Base-by-base conservation (phyloP, 2,113 vertebrate species). In the Vicugna pacos region DNA sequence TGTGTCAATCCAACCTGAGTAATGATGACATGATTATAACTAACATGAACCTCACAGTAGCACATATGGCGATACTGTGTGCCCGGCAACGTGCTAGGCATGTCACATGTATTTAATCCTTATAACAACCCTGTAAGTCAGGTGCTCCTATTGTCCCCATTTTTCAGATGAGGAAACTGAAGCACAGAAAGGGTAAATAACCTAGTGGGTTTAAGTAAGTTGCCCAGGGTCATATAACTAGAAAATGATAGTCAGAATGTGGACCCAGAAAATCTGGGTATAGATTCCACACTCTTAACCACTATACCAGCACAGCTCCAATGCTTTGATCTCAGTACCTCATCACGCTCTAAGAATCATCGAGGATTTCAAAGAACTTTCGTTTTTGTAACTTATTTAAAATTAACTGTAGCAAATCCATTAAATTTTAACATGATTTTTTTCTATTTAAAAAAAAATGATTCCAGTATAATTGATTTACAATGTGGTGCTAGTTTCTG, bases 31-130 rank as follows among this genome's bases (percentile, higher is more conserved):
- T 22, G 28, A 58, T 87, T 26, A 48, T 52, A 92, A 30, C 7
- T 42, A 26, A 28, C 30, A 48, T 22, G 28, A n/a, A 32, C 48
- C 35, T 56, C 46, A 60, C 8, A 69, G 28, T 32, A 62, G 54
- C 26, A 81, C 0, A 8, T 8, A 8, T 0, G 32, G 32, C 6
- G 19, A 35, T 28, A 8, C 6, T 30, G 32, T 50, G 8, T 42
- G 32, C 22, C 8, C 69, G 88, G 30, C 20, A 89, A 69, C 32
- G 76, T 30, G 10, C 14, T 8, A 64, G 11, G 6, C 24, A 50
- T 14, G 5, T n/a, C 35, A 50, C 32, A 7, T 50, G 2, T 30
- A 50, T 30, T 50, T 52, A 48, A 87, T 64, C 64, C 56, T 52
- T 42, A 32, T 26, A 83, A 24, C 8, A 42, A 11, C 22, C 30